Evolutionary conservation across 2,888 invertebrate species (phyloP).

Genomic region (Boloria selene): DNA sequence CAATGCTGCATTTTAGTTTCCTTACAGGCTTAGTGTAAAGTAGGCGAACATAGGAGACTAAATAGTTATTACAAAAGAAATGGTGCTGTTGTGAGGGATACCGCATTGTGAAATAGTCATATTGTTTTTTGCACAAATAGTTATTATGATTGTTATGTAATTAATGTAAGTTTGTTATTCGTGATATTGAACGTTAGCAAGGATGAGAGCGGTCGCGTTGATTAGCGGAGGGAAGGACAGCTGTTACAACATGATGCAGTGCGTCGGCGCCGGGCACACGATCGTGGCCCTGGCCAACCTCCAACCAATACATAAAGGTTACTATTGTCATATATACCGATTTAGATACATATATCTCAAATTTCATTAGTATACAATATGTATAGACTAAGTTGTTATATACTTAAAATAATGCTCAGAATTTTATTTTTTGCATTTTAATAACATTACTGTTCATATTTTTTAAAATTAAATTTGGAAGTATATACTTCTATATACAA

Average conservation of each 20-base stretch:
- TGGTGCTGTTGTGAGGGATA: conserved; percentile 58
- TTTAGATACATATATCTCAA: conserved; percentile 28
- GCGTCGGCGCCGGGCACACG: conserved; percentile 96
- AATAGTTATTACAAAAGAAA: conserved; percentile 37
- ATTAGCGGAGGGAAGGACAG: conserved; percentile 99
- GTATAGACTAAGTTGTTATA: background rate
- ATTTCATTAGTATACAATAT: conserved; percentile 14
- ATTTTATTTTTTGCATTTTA: background rate
- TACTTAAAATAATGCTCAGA: background rate
- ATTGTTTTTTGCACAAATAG: conserved; percentile 62
- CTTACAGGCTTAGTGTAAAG: conserved; percentile 32
- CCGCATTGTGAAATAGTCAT: conserved; percentile 62
- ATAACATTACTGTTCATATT: background rate
- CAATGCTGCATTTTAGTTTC: conserved; percentile 32
- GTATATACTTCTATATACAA: background rate
- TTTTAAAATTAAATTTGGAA: background rate
- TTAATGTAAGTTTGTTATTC: conserved; percentile 56
- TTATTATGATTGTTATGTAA: conserved; percentile 74
- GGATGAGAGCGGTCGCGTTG: conserved; percentile 93
- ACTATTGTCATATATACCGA: conserved; percentile 45
- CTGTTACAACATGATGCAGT: conserved; percentile 99
- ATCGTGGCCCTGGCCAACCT: conserved; percentile 98
- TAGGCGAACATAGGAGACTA: conserved; percentile 21
- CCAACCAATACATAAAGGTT: conserved; percentile 91
- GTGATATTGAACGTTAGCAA: conserved; percentile 59